Evolutionary conservation across 2,797 vertebrate genomes (phyloP).

Genomic region (Poecile montanus): DNA sequence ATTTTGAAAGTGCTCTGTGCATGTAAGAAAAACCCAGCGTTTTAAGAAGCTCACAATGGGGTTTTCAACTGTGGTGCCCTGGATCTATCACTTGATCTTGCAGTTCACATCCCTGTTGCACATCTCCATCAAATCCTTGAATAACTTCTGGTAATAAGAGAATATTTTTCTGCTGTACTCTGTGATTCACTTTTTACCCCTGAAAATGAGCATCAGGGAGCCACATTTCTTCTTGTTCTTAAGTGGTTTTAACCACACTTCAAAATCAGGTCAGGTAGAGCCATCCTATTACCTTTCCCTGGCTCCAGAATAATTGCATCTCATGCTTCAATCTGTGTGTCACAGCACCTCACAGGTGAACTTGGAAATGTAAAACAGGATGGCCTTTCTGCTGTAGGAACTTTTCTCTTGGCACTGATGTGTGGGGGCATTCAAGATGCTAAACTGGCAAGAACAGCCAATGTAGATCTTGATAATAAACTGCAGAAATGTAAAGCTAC

Average conservation of each 20-base stretch:
- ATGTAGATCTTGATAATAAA: background rate
- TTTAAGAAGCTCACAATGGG: constrained; percentile 5
- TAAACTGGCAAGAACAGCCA: background rate
- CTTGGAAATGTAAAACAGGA: constrained; percentile 4
- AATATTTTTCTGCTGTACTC: background rate
- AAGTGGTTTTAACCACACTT: constrained; percentile 21
- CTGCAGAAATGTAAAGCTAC: background rate
- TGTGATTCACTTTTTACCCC: background rate
- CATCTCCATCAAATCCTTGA: background rate
- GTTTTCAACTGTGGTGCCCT: background rate
- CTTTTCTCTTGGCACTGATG: background rate
- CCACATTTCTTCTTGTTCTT: background rate
- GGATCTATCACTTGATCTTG: constrained; percentile 25
- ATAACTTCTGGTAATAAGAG: background rate
- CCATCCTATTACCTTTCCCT: constrained; percentile 1
- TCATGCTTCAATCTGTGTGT: background rate
- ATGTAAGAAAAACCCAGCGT: background rate
- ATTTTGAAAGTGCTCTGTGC: background rate
- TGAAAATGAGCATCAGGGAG: background rate
- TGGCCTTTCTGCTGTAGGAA: background rate
- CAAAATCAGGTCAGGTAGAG: constrained; percentile 29
- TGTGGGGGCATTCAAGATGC: background rate
- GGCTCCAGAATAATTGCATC: constrained; percentile 11
- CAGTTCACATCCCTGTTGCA: background rate
- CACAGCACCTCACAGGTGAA: background rate